Evolutionary conservation across 2,888 invertebrate genomes (phyloP), one percentile per base, ranked within the genome.

Genomic region (Brachypalpus laphriformis): DNA sequence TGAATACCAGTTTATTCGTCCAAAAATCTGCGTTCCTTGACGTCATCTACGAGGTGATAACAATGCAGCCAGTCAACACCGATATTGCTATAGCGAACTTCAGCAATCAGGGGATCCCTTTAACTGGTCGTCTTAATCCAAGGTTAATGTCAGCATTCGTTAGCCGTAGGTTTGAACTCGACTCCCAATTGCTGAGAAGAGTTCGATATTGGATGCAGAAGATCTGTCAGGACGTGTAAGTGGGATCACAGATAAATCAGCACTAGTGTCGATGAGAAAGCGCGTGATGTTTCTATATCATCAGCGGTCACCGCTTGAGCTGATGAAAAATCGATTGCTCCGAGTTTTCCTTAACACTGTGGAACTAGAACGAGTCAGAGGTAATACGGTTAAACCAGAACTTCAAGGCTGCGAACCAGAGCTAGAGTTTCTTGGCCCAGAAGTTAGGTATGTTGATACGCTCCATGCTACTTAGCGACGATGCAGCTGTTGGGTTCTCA

Each of bases 231-330:
- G 3, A 3, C 49, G 49, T 34, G 65, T 14, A 25, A 20, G 47
- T 49, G 65, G 65, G 11, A 65, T 65, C 31, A 65, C 34, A 5
- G 49, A 54, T 16, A 54, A 54, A 31, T 54, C 54, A 14, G 31
- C 25, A 16, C 25, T 6, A 31, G 31, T 31, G 31, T 31, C 31
- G 31, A 31, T 7, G 8, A 31, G 31, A 31, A 31, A 31, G 5
- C 37, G 57, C 57, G 37, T 57, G 57, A 57, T 37, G 37, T 37
- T 20, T 57, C 57, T 34, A 57, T 57, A 57, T 37, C 34, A 57
- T 57, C 57, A 54, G n/a, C n/a, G n/a, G 54, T 14, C 3, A 14
- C 14, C 14, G 40, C 40, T 14, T n/a, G 14, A 11, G 11, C 34
- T 37, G 34, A 37, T 37, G 34, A 11, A 37, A 37, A 8, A 37